Evolutionary conservation across 2,888 invertebrate genomes (phyloP), one percentile per base, ranked within the genome.

Genomic region (Cloeon dipterum): DNA sequence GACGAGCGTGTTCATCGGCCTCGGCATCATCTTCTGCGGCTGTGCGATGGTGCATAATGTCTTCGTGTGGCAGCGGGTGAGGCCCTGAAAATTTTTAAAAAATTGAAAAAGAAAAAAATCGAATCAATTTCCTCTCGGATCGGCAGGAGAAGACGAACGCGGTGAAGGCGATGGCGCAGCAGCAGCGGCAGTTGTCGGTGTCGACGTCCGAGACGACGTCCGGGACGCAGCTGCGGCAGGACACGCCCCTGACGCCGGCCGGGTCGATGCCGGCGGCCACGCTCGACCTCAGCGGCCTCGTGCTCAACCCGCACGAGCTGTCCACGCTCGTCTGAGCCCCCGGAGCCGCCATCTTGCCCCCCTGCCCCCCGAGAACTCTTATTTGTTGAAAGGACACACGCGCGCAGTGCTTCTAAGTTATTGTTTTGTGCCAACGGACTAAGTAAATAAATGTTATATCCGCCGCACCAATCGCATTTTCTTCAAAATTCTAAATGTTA

Each of bases 31-130:
- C 29, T 88, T 89, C 59, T 86, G 88, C 53, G 82, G 88, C 45
- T 79, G 82, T 49, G 85, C 88, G 17, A 82, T 89, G 74, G 82
- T 89, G 14, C 89, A 91, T 61, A 89, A 88, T 58, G 83, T 85
- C 11, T 88, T 86, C 57, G 75, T 88, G 35, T 91, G 89, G 89
- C 85, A 88, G 58, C 76, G 74, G 54, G 63, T 63, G 45, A 52
- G 53, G n/a, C n/a, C n/a, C n/a, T n/a, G n/a, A n/a, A n/a, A n/a
- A 21, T 36, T 35, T 35, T 29, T 17, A 3, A 37, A 3, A 34
- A 8, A 32, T n/a, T 32, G 11, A n/a, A n/a, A 20, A 11, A 16
- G 21, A 13, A 13, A 3, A 25, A 3, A 2, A n/a, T 13, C 3
- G 33, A 17, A n/a, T n/a, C n/a, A n/a, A n/a, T n/a, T n/a, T n/a